Conservation (phyloP, 1,140 invertebrate species). For the Caerostris extrusa region DNA sequence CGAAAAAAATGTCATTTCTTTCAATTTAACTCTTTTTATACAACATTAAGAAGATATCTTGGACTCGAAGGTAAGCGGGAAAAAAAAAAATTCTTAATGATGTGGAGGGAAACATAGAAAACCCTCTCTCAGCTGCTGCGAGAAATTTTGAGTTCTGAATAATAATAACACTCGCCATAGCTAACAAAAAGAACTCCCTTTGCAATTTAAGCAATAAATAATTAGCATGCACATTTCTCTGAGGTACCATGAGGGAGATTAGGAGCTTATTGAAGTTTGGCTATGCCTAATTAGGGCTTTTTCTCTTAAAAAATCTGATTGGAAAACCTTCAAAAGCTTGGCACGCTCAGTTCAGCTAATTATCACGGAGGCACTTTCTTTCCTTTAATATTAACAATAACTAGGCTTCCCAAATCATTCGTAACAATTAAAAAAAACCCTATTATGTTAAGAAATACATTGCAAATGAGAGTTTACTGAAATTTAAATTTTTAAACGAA, state of each 20-base stretch:
- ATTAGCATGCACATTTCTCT: constrained; percentile 67
- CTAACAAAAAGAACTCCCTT: constrained; percentile 66
- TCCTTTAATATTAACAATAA: constrained; percentile 73
- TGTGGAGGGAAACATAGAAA: background rate
- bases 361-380: constrained; percentile 64
- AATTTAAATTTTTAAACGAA: no score
- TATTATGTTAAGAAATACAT: no score
- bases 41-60: background rate
- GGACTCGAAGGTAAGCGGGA: background rate
- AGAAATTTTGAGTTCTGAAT: constrained; percentile 69
- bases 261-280: constrained; percentile 73
- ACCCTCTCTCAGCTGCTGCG: background rate
- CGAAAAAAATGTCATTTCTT: constrained; percentile 66
- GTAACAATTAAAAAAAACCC: no score
- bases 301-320: constrained; percentile 67
- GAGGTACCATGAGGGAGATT: constrained; percentile 63
- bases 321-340: constrained; percentile 31
- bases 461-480: no score
- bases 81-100: background rate
- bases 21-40: background rate
- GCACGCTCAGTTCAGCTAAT: constrained; percentile 45
- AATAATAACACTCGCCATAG: constrained; percentile 49
- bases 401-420: background rate
- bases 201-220: constrained; percentile 75
- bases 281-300: constrained; percentile 75